Base-by-base conservation (phyloP, 2,797 vertebrate genomes). In the Ataeniobius toweri region DNA sequence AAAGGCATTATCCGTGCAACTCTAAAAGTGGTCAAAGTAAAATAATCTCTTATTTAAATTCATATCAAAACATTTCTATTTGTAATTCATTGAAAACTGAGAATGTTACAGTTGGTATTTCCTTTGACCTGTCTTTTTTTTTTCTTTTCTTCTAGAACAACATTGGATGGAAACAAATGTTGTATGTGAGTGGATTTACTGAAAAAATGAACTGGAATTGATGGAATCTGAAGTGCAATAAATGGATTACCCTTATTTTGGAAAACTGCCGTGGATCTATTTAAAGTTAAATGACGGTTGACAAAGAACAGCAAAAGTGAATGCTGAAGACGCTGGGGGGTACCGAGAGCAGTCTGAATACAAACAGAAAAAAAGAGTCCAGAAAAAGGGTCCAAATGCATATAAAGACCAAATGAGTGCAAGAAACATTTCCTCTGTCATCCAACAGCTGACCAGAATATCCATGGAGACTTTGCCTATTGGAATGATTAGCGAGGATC, bases 171-270 rank as follows among this genome's bases (percentile, higher is more conserved):
- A 93, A 85, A 48, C 88, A 88, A 92, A 87, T 84, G n/a, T 24
- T 84, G n/a, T 24, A 58, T 81, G 85, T 78, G 81, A 86, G 84
- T 85, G 93, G 89, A 93, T 89, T 89, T 90, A 83, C 88, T 82
- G 85, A 89, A 81, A 83, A 82, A 72, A 26, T 75, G 78, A 89
- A 82, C 84, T 80, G 77, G 78, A 83, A 86, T 85, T 84, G 84
- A 92, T 83, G 87, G 85, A 91, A 82, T 86, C 79, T 82, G 85
- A 92, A 86, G 87, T 92, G 90, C 93, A 92, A 86, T 91, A 87
- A 91, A 91, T 92, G 91, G 89, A 92, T 91, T 94, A 89, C 86
- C 78, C 86, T 85, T 81, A 78, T 88, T 91, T 90, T 89, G 86
- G 91, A 87, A 93, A 89, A 80, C 83, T 83, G 86, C 89, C 83